Evolutionary conservation across 2,113 vertebrate genomes (phyloP), one percentile per base, ranked within the genome.

Genomic region (Columbina picui): DNA sequence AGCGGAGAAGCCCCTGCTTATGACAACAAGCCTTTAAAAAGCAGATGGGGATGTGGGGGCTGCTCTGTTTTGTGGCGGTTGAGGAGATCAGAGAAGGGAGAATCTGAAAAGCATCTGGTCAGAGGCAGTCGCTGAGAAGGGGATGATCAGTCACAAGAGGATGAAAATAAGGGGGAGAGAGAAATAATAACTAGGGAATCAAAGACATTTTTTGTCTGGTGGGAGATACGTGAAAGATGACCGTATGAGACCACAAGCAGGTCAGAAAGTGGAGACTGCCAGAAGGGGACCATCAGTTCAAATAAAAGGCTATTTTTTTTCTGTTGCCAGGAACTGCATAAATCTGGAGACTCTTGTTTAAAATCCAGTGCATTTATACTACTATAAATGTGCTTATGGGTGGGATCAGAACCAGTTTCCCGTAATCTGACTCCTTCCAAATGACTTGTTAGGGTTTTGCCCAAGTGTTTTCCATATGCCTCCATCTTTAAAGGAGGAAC

Each of bases 71-170:
- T 93, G 86, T 89, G 68, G 68, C 89, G 91, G 80, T 61, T 87
- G 95, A 91, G 74, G 65, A 90, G 93, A 93, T 75, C 84, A 93
- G 96, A 89, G 88, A 85, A 92, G 26, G 76, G 78, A 88, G 89
- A 94, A 95, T 92, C 77, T 90, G 81, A 91, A 94, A 90, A 96
- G 90, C 96, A 97, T 84, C 94, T 97, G 94, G 81, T 96, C 91
- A 93, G 79, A 90, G 75, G 77, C 63, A 95, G 45, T 65, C 4
- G 0, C n/a, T 93, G 87, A 56, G 83, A 69, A 87, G 57, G 77
- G 90, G 71, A 76, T 87, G 84, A 96, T 92, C 88, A 81, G 71
- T 89, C 88, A 75, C 79, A 71, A 75, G 90, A 68, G 78, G 56
- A 83, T 27, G 65, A 90, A 90, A 96, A 74, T 47, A 61, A 59